Conservation (phyloP, 2,797 vertebrate genomes). For the Danio jaintianensis region DNA sequence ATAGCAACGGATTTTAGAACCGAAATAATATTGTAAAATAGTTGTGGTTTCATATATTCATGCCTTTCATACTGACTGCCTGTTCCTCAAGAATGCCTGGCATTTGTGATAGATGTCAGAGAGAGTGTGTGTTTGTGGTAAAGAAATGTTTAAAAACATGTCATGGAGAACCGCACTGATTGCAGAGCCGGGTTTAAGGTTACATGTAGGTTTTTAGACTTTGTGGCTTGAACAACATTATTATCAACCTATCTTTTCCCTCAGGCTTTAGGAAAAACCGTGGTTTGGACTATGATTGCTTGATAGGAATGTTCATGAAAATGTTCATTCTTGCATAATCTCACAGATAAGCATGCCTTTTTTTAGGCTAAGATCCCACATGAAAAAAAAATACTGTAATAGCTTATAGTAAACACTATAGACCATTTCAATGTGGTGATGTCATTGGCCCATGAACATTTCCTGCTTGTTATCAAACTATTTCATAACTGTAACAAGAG, state of each 20-base stretch:
- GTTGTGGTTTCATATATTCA: not conserved
- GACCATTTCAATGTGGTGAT: no score
- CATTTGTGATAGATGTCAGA: not conserved
- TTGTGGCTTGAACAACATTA: not conserved
- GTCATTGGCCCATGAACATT: no score
- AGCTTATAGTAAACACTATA: no score
- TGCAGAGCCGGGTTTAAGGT: not conserved
- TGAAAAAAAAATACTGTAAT: no score
- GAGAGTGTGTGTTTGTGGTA: not conserved
- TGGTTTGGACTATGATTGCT: not conserved
- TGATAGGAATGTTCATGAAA: constrained; percentile 4
- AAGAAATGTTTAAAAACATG: not conserved
- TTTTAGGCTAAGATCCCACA: no score
- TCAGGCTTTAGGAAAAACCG: not conserved
- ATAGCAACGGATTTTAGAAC: not conserved
- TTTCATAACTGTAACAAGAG: no score
- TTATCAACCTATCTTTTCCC: not conserved
- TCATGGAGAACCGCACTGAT: not conserved
- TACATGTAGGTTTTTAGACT: not conserved
- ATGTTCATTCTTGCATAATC: not conserved
- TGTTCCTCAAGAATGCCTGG: not conserved
- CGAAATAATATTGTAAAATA: not conserved
- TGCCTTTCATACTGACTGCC: not conserved
- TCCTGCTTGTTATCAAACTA: no score
- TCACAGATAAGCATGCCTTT: not conserved